Evolutionary conservation across 2,888 invertebrate genomes (phyloP).

Genomic region (Drosophila incognita): DNA sequence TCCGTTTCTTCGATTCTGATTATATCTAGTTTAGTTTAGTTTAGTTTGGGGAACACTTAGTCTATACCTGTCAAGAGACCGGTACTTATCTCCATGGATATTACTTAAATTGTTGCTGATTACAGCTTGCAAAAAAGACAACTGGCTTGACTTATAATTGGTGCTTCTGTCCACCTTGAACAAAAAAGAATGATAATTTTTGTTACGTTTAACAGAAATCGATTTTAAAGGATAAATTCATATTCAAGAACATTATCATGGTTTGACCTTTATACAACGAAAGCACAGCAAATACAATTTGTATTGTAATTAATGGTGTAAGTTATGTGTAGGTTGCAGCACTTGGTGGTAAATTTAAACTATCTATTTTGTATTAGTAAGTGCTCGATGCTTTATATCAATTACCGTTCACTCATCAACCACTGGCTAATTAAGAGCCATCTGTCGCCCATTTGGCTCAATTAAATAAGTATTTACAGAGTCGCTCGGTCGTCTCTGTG

Average conservation of each 20-base stretch:
- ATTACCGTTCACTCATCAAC: slow-evolving; percentile 23
- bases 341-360: not conserved
- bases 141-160: not conserved
- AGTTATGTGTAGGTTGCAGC: not conserved
- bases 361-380: not conserved
- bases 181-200: not conserved
- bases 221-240: not conserved
- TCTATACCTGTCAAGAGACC: not conserved
- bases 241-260: not conserved
- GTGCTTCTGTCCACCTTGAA: not conserved
- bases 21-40: not conserved
- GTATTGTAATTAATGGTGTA: no score
- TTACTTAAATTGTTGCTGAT: not conserved
- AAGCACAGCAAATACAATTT: not conserved
- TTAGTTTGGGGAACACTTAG: not conserved
- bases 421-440: slow-evolving; percentile 44
- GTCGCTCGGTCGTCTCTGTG: slow-evolving; percentile 15
- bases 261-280: not conserved
- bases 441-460: slow-evolving; percentile 47
- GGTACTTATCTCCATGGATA: not conserved
- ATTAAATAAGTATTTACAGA: slow-evolving; percentile 52
- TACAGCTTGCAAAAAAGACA: not conserved
- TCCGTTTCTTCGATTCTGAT: not conserved
- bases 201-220: not conserved
- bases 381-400: slow-evolving; percentile 2